Conservation (phyloP, 2,888 invertebrate species). For the Trichogramma evanescens region DNA sequence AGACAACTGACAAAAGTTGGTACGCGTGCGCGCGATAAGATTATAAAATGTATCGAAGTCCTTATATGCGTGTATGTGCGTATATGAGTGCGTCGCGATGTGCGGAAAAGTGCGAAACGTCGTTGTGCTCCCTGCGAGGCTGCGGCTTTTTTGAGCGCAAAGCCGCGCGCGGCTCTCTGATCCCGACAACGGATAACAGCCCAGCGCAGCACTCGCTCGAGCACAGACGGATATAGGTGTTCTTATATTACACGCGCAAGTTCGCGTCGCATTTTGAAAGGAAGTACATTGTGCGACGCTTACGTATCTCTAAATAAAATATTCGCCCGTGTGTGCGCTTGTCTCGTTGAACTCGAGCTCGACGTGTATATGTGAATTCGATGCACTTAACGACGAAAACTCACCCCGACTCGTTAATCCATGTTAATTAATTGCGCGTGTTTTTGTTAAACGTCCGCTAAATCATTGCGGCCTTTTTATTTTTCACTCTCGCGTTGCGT, state of each 20-base stretch:
- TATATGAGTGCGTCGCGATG: background rate
- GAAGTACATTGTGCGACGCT: too few species aligned
- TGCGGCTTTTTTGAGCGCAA: conserved; percentile 13
- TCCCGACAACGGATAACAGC: conserved; percentile 10
- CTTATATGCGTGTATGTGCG: background rate
- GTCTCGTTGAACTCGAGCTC: too few species aligned
- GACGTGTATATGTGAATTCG: too few species aligned
- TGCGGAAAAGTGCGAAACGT: conserved; percentile 26
- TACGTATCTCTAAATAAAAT: too few species aligned
- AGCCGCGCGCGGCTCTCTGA: background rate
- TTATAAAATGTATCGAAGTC: conserved; percentile 17
- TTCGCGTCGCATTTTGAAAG: too few species aligned
- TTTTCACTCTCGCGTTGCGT: too few species aligned
- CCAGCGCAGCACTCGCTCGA: background rate
- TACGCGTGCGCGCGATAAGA: conserved; percentile 19
- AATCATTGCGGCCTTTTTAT: too few species aligned
- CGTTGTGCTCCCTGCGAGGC: conserved; percentile 18
- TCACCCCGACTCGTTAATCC: too few species aligned
- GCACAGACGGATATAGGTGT: background rate
- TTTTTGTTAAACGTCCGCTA: too few species aligned
- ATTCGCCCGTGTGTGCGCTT: too few species aligned
- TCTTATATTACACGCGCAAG: background rate
- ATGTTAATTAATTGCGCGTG: too few species aligned
- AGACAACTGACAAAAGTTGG: conserved; percentile 23
- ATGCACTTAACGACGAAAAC: too few species aligned